Base-by-base conservation (phyloP, 1,140 invertebrate species). In the silkworm (Bombyx mori) region DNA sequence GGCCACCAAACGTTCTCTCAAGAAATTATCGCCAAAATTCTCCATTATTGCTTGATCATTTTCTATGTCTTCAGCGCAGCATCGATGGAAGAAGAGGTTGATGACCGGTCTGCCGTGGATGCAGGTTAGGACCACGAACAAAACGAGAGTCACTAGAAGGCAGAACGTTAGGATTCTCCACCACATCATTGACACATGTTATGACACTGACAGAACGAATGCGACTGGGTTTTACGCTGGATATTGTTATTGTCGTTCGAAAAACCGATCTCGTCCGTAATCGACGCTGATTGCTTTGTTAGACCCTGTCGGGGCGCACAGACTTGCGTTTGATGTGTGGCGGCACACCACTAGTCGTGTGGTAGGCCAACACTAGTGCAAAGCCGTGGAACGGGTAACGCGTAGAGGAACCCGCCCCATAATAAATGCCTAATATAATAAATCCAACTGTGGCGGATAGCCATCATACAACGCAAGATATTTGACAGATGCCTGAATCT, bases 91-190 rank as follows among this genome's bases (percentile, higher is more conserved):
- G 58, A 79, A 81, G 0, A 82, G 56, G 54, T 80, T 68, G 0
- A 77, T 60, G 1, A 75, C 77, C 2, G 82, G 79, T 12, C 75
- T 58, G 3, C 75, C 71, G 22, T 80, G 75, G 2, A 83, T 69
- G 46, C 74, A 77, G 47, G 71, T 78, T 6, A 82, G 51, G 0
- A 86, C 77, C 0, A 79, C 68, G 8, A 82, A 75, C 0, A 82
- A 55, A 5, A 80, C 60, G 5, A 84, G 44, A 7, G 74, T 69
- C 1, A 82, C 78, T 6, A 86, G 60, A n/a, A 84, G 57, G 49
- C 83, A 86, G 56, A 86, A 86, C 1, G 72, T 76, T 7, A 84
- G 47, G 51, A 82, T 75, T 48, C 81, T 61, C 57, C 77, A 82
- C 83, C 78, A 86, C 81, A 84, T 82, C 62, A 68, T 76, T 51